A percentile compares a stretch with the other conserved stretches of the same genome.
These are phyloP conservation scores for Menidia menidia DNA, from an alignment of 2,797 vertebrate species.

Conservation along the genomic window DNA sequence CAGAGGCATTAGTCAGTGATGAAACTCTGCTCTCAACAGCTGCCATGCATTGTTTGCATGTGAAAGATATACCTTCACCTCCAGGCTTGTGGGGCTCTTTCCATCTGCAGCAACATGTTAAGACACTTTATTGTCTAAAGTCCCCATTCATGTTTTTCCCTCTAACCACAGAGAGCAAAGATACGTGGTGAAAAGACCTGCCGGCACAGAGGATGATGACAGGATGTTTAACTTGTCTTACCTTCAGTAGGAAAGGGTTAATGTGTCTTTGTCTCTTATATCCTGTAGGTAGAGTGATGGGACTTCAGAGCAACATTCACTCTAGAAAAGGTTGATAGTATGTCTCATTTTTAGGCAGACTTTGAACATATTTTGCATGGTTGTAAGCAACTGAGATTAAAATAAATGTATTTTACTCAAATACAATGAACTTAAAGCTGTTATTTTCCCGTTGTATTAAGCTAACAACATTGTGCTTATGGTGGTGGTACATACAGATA, in stretches of 20 bases:
- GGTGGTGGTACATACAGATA: too few relatives aligned
- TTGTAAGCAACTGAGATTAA: neutral
- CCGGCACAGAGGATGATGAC: constrained; percentile 44
- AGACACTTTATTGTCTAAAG: constrained; percentile 60
- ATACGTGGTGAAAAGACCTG: constrained; percentile 49
- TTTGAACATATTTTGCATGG: constrained; percentile 1
- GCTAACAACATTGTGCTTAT: too few relatives aligned
- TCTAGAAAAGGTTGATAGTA: constrained; percentile 22
- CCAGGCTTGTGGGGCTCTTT: constrained; percentile 55
- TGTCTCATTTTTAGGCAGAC: neutral
- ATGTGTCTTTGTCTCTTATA: constrained; percentile 36
- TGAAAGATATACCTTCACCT: constrained; percentile 62
- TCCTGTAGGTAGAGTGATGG: constrained; percentile 22
- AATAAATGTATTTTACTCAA: constrained; percentile 26
- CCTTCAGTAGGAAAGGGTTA: constrained; percentile 20
- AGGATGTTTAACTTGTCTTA: constrained; percentile 59
- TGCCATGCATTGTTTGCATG: constrained; percentile 53
- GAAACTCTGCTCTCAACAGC: constrained; percentile 25
- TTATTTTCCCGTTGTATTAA: neutral
- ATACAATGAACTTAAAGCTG: neutral
- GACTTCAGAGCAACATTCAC: constrained; percentile 1
- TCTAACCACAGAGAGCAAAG: constrained; percentile 51
- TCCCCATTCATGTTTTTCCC: constrained; percentile 54
- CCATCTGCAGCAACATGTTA: constrained; percentile 70
- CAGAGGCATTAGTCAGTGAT: constrained; percentile 60